phyloP scores from a whole-genome alignment of 2,888 invertebrate genomes.

The Sepiola atlantica region DNA sequence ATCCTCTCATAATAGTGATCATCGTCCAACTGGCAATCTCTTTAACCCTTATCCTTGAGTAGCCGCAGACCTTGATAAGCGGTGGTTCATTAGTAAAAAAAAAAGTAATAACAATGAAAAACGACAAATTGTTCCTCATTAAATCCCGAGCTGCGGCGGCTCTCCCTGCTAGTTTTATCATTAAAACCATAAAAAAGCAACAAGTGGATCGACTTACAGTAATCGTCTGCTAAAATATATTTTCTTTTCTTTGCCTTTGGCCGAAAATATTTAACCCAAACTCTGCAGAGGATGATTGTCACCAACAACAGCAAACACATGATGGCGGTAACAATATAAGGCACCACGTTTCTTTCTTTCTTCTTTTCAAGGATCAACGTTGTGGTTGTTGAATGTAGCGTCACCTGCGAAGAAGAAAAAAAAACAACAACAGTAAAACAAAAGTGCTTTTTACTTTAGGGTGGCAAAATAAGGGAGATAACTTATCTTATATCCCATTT shows the following conservation, averaged over 20 bases:
- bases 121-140: too few species aligned
- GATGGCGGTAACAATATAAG: neutral
- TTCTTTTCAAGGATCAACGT: neutral
- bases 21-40: too few species aligned
- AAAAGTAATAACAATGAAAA: too few species aligned
- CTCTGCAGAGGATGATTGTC: neutral
- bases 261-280: neutral
- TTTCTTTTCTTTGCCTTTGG: neutral
- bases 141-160: too few species aligned
- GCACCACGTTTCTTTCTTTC: neutral
- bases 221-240: neutral
- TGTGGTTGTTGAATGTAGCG: neutral
- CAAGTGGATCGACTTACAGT: neutral
- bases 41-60: too few species aligned
- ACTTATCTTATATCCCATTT: too few species aligned
- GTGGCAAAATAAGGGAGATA: too few species aligned
- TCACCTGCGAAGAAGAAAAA: neutral
- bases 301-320: neutral
- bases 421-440: neutral
- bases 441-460: too few species aligned
- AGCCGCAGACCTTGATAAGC: too few species aligned
- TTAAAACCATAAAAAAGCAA: neutral
- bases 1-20: too few species aligned
- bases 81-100: too few species aligned
- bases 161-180: too few species aligned